Base-by-base conservation (phyloP, 2,888 invertebrate genomes). In the Raillietiella orientalis region DNA sequence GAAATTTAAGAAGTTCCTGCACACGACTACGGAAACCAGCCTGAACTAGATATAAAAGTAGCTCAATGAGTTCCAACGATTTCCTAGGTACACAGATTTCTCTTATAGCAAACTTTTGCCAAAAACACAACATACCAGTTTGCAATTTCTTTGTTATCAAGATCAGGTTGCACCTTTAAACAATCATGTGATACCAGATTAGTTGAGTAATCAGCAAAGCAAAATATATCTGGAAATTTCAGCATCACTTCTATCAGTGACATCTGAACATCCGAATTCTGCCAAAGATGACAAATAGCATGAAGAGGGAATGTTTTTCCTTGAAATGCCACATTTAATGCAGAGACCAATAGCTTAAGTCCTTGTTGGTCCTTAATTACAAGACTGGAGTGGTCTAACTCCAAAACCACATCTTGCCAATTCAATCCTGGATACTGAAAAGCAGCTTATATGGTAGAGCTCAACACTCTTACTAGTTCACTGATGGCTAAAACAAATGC, bases 151-250 rank as follows among this genome's bases (percentile, higher is more conserved):
- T 84, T 75, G 44, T 77, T 79, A 37, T 87, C 82, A 14, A 69
- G 66, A 50, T 93, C 93, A 0, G 90, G 90, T 4, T 74, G 69
- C 8, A 77, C 69, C 51, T 96, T 96, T 20, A 93, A 48, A 33
- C 75, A 60, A 38, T 87, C 82, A 23, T 75, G 65, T 2, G 67
- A 59, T 2, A 87, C 75, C 3, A 71, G 61, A 37, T 69, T 69
- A 43, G 69, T 79, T 1, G 74, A 69, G 46, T 72, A 69, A 44
- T 90, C 87, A 16, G 75, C 71, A 43, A 96, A 72, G 41, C 75
- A 75, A 47, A 93, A 84, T 34, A 93, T 59, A 42, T 93, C 93
- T 1, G 77, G 64, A 47, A 72, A 63, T 43, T 79, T 79, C 14
- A 93, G 49, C 34, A 84, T 69, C 35, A 69, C 66, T 32, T 67